Conservation (phyloP, 2,113 vertebrate species). For the Notothenia rossii region DNA sequence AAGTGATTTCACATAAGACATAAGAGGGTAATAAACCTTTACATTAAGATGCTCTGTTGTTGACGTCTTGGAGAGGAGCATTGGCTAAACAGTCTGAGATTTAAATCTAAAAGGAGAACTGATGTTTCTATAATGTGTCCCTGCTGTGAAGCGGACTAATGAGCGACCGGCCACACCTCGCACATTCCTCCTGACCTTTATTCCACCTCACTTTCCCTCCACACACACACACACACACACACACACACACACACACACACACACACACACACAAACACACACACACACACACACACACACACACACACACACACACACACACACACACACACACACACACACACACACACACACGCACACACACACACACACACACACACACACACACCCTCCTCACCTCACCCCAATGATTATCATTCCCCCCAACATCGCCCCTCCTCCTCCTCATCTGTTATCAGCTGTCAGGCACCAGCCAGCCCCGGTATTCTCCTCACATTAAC, state of each 20-base stretch:
- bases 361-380: constrained; percentile 40
- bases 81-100: constrained; percentile 22
- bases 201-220: constrained; percentile 76
- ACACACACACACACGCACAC: background rate
- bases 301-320: constrained; percentile 44
- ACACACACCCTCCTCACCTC: constrained; percentile 42
- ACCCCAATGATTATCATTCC: constrained; percentile 60
- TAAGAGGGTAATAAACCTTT: background rate
- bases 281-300: constrained; percentile 46
- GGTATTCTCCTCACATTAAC: constrained; percentile 64
- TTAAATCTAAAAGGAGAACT: constrained; percentile 59
- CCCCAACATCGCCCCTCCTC: constrained; percentile 35
- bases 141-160: constrained; percentile 67
- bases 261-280: constrained; percentile 46
- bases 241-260: constrained; percentile 49
- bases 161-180: constrained; percentile 67
- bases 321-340: constrained; percentile 6
- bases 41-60: constrained; percentile 9
- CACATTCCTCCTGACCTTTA: constrained; percentile 72
- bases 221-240: constrained; percentile 42
- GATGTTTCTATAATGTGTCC: constrained; percentile 57
- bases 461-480: constrained; percentile 67
- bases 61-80: background rate
- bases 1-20: background rate
- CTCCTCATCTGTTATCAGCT: constrained; percentile 73